phyloP scores from a whole-genome alignment of 2,888 invertebrate genomes.

The Andrena haemorrhoa region DNA sequence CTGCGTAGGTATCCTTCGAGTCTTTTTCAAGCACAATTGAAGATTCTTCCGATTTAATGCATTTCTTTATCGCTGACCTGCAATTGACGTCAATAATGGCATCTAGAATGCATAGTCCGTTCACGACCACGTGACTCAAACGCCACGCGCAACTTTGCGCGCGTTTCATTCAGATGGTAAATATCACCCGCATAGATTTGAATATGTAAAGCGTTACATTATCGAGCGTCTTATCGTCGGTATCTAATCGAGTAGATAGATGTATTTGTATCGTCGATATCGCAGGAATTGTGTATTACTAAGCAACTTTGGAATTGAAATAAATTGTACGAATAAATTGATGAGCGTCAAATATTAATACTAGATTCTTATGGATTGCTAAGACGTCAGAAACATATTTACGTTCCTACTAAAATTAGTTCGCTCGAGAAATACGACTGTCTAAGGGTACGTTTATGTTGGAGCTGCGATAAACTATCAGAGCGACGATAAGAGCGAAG shows the following conservation, averaged over 20 bases:
- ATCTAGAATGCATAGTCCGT: neutral
- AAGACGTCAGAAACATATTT: neutral
- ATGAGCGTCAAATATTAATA: neutral
- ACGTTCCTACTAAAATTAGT: neutral
- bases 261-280: too few relatives aligned
- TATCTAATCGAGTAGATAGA: too few relatives aligned
- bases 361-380: neutral
- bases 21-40: neutral
- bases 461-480: too few relatives aligned
- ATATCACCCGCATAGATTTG: neutral
- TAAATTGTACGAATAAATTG: slow-evolving; percentile 38
- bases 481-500: too few relatives aligned
- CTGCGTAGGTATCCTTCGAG: neutral
- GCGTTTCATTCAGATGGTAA: slow-evolving; percentile 1
- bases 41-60: neutral
- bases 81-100: neutral
- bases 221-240: neutral
- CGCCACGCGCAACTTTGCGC: neutral
- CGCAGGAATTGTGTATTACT: too few relatives aligned
- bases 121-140: neutral
- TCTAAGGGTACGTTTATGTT: too few relatives aligned
- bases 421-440: neutral
- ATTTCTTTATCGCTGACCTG: neutral
- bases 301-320: too few relatives aligned
- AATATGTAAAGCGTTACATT: neutral